Percentiles rank a stretch among this genome's conserved stretches.
phyloP scores from a whole-genome alignment of 2,888 invertebrate species.

The Smittia sp. region DNA sequence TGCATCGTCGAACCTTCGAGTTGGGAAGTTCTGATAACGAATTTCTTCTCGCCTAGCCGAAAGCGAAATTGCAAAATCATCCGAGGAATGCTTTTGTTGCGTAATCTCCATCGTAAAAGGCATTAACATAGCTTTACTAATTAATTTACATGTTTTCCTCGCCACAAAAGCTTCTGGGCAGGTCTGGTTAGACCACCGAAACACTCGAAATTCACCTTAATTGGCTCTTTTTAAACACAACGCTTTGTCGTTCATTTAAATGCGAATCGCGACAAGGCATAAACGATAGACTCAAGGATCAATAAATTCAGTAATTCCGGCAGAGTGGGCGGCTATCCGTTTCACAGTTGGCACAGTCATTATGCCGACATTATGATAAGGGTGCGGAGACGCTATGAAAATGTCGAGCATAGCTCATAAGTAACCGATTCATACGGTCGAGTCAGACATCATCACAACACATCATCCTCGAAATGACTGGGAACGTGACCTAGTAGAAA shows the following conservation, averaged over 20 bases:
- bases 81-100: neutral
- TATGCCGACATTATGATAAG: no score
- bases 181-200: no score
- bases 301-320: neutral
- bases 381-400: no score
- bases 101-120: neutral
- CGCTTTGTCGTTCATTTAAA: neutral
- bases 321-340: neutral
- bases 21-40: no score
- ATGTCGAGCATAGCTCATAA: neutral
- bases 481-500: neutral
- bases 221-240: neutral
- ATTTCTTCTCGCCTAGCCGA: no score
- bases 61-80: neutral
- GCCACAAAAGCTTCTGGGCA: no score
- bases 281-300: neutral
- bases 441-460: neutral
- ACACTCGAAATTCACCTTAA: no score
- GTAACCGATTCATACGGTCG: no score
- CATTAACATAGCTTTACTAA: neutral
- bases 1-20: no score
- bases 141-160: conserved; percentile 26
- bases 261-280: neutral
- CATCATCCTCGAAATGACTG: no score
- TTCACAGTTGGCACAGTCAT: no score